Evolutionary conservation across 1,140 invertebrate species (phyloP).

Genomic region (Saccostrea echinata): DNA sequence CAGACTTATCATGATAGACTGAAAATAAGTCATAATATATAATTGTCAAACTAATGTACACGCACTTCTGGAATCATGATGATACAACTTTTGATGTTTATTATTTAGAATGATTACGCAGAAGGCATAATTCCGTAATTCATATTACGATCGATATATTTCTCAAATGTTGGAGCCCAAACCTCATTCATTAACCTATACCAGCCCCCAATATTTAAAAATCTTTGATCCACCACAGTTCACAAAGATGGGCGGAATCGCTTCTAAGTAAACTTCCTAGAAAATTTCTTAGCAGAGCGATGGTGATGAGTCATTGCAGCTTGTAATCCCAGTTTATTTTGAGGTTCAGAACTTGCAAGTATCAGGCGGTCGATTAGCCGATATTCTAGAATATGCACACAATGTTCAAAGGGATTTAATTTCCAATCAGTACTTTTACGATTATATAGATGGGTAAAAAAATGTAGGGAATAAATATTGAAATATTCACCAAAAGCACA

Average conservation of each 20-base stretch:
- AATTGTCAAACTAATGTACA: too few species aligned
- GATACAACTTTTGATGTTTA: too few species aligned
- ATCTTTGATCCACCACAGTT: conserved; percentile 6
- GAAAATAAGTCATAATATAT: too few species aligned
- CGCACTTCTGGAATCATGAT: too few species aligned
- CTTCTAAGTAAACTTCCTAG: neutral
- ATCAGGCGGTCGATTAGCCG: conserved; percentile 29
- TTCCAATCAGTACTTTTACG: neutral
- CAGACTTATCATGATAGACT: too few species aligned
- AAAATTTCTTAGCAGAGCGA: neutral
- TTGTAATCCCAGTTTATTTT: conserved; percentile 32
- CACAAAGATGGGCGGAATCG: neutral
- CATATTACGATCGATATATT: neutral
- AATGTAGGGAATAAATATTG: neutral
- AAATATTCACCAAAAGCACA: neutral
- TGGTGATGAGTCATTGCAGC: conserved; percentile 3
- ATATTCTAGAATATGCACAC: conserved; percentile 15
- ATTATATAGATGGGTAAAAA: neutral
- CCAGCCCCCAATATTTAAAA: neutral
- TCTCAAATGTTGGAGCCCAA: neutral
- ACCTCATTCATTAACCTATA: neutral
- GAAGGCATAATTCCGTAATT: too few species aligned
- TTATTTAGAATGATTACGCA: too few species aligned
- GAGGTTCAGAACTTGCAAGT: conserved; percentile 30
- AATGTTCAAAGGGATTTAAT: conserved; percentile 16